phyloP scores from a whole-genome alignment of 2,113 vertebrate species.

The Rattus norvegicus region DNA sequence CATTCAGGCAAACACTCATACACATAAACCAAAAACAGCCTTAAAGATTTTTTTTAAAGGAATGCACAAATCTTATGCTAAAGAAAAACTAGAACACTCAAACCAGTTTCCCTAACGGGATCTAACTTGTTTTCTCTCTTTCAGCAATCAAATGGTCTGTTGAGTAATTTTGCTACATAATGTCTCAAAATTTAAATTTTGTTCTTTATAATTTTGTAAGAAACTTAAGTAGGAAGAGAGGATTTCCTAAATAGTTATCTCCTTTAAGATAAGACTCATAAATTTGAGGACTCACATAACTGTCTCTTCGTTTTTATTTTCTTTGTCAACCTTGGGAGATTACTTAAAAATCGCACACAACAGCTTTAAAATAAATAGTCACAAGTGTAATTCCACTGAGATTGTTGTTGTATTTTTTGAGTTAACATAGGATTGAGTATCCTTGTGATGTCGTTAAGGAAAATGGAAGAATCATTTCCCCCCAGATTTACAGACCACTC shows the following conservation, averaged over 20 bases:
- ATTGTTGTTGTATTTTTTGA: not conserved
- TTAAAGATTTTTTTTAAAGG: not conserved
- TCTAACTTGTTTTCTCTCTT: not conserved
- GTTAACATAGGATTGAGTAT: not conserved
- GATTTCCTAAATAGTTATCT: not conserved
- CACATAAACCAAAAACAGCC: not conserved
- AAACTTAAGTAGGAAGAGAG: not conserved
- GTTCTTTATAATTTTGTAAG: constrained; percentile 32
- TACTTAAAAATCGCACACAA: not conserved
- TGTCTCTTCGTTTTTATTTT: constrained; percentile 41
- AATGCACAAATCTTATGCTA: not conserved
- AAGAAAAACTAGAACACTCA: not conserved
- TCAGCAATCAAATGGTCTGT: not conserved
- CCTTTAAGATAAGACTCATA: not conserved
- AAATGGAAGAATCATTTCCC: not conserved
- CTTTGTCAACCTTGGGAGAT: not conserved
- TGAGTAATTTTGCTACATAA: constrained; percentile 21
- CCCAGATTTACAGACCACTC: not conserved
- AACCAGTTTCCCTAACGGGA: not conserved
- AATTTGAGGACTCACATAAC: not conserved
- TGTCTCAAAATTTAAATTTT: constrained; percentile 41
- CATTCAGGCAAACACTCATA: not conserved
- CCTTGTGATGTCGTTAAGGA: not conserved
- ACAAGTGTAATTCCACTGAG: not conserved
- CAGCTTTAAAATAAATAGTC: not conserved